Base-by-base conservation (phyloP, 2,888 invertebrate species). In the Mythimna loreyi region DNA sequence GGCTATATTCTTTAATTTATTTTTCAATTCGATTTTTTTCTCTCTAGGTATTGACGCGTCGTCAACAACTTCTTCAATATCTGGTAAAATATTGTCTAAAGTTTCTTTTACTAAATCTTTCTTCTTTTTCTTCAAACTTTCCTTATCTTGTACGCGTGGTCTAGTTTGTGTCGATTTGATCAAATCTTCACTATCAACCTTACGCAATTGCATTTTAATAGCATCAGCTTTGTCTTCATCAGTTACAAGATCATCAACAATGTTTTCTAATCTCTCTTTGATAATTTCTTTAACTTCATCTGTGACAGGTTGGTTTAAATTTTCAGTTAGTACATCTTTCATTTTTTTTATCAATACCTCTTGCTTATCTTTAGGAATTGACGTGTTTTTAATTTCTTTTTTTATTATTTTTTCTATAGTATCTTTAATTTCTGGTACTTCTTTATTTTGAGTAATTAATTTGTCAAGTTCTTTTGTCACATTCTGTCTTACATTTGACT, bases 221-320 rank as follows among this genome's bases (percentile, higher is more conserved):
- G n/a, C 55, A 28, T 25, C 28, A 8, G 33, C 45, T 52, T 52
- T 57, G 6, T 5, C 36, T 28, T 52, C 28, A n/a, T 52, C 8
- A 19, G 57, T 40, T 25, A 28, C 13, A 19, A 47, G 19, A 40
- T 53, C 23, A 30, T 62, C 25, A 5, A 62, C 25, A n/a, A 70
- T 62, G 33, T n/a, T 40, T 13, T 21, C 36, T 28, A 77, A 60
- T 66, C 52, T 56, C 1, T 72, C 30, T 33, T 8, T 59, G n/a
- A 78, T 43, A 6, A 8, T 45, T 28, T 60, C 47, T 66, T 52
- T 58, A n/a, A 68, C 40, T 25, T 69, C 49, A 36, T 67, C 28
- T 21, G 75, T 63, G 40, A 64, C 47, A 16, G 70, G 58, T n/a
- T 30, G 50, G 1, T 53, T 47, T 28, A 69, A 59, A 53, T 67